Evolutionary conservation across 2,113 vertebrate species (phyloP).

Genomic region (Heliornis fulica): DNA sequence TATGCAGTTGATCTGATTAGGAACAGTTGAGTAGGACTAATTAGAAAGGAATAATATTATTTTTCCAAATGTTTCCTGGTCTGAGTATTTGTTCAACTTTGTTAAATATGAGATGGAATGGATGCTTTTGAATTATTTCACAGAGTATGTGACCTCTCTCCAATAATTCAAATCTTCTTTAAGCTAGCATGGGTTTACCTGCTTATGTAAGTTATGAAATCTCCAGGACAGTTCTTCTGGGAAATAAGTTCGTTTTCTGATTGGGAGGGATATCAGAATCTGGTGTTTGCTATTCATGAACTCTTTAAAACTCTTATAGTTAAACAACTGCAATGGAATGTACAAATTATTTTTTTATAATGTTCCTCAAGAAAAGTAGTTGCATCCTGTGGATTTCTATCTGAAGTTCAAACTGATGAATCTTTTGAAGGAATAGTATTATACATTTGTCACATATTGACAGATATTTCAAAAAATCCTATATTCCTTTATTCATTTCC

Average conservation of each 20-base stretch:
- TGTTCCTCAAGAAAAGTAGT: neutral
- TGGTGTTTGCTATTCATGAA: neutral
- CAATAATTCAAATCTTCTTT: neutral
- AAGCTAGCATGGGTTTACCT: neutral
- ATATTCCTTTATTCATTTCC: neutral
- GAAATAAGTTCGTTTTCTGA: neutral
- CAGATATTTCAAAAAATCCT: neutral
- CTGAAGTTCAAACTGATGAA: neutral
- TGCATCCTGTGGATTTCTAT: neutral
- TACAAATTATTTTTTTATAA: neutral
- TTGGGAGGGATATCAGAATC: neutral
- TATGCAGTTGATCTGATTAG: neutral
- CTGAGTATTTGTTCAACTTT: neutral
- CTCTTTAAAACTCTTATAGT: neutral
- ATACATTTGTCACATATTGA: neutral
- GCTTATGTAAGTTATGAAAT: neutral
- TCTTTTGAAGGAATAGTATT: neutral
- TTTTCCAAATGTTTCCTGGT: neutral
- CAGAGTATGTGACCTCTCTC: neutral
- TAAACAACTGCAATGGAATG: neutral
- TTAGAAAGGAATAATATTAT: neutral
- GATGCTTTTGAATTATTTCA: neutral
- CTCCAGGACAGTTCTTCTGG: neutral
- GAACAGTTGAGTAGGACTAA: neutral
- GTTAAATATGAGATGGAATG: neutral